These are phyloP conservation scores for Drosophila funebris DNA, from an alignment of 1,140 invertebrate genomes.

Conservation along the genomic window DNA sequence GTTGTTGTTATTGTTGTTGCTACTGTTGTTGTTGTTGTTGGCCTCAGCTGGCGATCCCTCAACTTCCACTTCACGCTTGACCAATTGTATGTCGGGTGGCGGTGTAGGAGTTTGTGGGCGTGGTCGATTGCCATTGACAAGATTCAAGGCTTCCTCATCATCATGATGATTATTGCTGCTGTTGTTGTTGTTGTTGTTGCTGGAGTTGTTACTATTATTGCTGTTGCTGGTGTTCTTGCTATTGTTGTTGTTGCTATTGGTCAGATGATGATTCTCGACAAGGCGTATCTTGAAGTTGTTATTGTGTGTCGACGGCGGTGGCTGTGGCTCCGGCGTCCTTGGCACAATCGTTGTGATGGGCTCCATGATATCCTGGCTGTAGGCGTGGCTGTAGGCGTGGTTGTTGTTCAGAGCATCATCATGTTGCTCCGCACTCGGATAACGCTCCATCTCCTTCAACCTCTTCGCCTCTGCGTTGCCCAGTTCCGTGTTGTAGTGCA, in stretches of 20 bases:
- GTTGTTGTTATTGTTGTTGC: slow-evolving; percentile 34
- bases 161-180: slow-evolving; percentile 39
- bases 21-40: slow-evolving; percentile 33
- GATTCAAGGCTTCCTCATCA: slow-evolving; percentile 76
- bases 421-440: slow-evolving; percentile 55
- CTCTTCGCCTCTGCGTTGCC: slow-evolving; percentile 68
- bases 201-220: slow-evolving; percentile 25
- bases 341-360: slow-evolving; percentile 71
- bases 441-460: slow-evolving; percentile 70
- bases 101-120: slow-evolving; percentile 48
- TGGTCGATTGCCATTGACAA: slow-evolving; percentile 64
- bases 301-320: slow-evolving; percentile 60
- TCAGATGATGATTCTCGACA: slow-evolving; percentile 72
- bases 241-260: slow-evolving; percentile 44
- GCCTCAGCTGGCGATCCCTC: too few relatives aligned
- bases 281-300: slow-evolving; percentile 78
- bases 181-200: slow-evolving; percentile 12
- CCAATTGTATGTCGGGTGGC: slow-evolving; percentile 64
- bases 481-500: slow-evolving; percentile 81
- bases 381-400: slow-evolving; percentile 42
- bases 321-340: slow-evolving; percentile 54
- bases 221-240: slow-evolving; percentile 15
- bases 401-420: slow-evolving; percentile 69
- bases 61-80: slow-evolving; percentile 61
- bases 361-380: slow-evolving; percentile 53